Conservation (phyloP, 1,140 invertebrate species). For the Thalassaphorura encarpata region DNA sequence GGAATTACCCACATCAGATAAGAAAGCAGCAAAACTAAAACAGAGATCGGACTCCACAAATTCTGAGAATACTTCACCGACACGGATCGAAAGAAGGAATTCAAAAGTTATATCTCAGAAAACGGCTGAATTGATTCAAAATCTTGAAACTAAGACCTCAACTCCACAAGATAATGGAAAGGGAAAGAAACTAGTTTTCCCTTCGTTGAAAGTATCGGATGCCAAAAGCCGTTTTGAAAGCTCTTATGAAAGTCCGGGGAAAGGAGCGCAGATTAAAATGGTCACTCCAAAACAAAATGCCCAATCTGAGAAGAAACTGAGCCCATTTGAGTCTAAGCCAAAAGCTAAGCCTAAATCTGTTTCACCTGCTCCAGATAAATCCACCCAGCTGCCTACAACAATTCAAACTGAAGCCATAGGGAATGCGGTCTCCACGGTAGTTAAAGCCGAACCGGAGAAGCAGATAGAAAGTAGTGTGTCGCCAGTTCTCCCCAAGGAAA, state of each 20-base stretch:
- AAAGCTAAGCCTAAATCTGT: background rate
- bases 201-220: conserved; percentile 34
- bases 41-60: no score
- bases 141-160: conserved; percentile 26
- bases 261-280: conserved; percentile 5
- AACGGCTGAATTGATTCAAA: conserved; percentile 32
- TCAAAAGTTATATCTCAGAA: conserved; percentile 32
- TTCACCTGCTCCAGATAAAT: conserved; percentile 20
- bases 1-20: no score
- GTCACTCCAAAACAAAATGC: background rate
- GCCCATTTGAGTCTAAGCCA: background rate
- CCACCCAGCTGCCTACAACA: no score
- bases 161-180: background rate
- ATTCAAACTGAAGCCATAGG: no score
- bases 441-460: no score
- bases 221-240: conserved; percentile 35
- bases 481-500: no score
- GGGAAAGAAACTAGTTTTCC: conserved; percentile 33
- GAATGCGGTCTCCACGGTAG: no score
- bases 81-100: conserved; percentile 26
- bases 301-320: conserved; percentile 2
- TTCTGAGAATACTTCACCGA: no score
- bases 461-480: no score
- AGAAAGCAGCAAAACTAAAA: no score
- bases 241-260: conserved; percentile 12